Evolutionary conservation across 2,113 vertebrate genomes (phyloP).

Genomic region (Callochromis pleurospilus): DNA sequence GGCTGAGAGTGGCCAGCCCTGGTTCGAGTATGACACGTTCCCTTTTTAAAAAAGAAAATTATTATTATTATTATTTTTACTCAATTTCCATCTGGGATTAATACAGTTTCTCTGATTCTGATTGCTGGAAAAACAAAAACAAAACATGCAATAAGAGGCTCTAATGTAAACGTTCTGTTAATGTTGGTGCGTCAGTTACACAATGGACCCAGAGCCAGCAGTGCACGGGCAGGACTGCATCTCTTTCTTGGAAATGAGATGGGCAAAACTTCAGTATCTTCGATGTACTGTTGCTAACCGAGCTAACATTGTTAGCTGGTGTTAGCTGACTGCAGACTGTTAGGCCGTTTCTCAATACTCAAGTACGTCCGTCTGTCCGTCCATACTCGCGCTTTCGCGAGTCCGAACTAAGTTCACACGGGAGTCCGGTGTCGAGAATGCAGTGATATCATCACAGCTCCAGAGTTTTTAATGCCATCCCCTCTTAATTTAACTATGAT

Average conservation of each 20-base stretch:
- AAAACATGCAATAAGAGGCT: neutral
- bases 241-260: neutral
- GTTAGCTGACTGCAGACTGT: neutral
- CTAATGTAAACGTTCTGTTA: neutral
- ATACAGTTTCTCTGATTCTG: neutral
- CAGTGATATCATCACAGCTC: neutral
- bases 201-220: neutral
- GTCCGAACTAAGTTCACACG: neutral
- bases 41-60: neutral
- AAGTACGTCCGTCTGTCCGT: accelerated
- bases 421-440: neutral
- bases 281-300: neutral
- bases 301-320: neutral
- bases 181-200: neutral
- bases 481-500: neutral
- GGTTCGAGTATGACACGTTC: accelerated
- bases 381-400: accelerated
- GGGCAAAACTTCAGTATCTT: neutral
- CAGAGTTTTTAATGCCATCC: neutral
- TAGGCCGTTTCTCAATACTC: neutral
- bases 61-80: neutral
- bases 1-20: neutral
- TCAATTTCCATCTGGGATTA: neutral
- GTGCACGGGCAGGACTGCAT: neutral
- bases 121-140: neutral